phyloP scores from a whole-genome alignment of 2,888 invertebrate genomes.

The Glyphotaelius pellucidus region DNA sequence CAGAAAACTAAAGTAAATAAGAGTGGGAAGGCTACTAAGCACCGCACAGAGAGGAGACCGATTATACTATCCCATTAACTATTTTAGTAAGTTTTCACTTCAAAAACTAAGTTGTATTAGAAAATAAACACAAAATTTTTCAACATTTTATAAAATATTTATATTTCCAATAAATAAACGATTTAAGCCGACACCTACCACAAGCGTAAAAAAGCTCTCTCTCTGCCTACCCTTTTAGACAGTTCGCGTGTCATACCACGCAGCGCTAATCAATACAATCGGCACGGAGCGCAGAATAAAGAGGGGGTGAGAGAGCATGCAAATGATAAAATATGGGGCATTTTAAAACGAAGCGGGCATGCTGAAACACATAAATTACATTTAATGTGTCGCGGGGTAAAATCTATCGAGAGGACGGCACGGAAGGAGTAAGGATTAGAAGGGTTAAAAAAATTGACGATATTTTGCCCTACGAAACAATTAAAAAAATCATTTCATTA shows the following conservation, averaged over 20 bases:
- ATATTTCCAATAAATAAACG: too few species aligned
- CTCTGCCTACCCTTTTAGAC: conserved; percentile 27
- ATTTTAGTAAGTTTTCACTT: too few species aligned
- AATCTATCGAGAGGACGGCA: not conserved
- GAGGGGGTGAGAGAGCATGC: not conserved
- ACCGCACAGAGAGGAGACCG: too few species aligned
- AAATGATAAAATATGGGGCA: conserved; percentile 45
- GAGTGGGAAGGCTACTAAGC: too few species aligned
- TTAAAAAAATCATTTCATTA: too few species aligned
- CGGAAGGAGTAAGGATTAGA: not conserved
- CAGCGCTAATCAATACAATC: conserved; percentile 19
- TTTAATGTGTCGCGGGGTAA: conserved; percentile 7
- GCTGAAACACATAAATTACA: conserved; percentile 10
- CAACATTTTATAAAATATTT: too few species aligned
- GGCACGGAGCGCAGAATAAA: not conserved
- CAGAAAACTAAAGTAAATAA: too few species aligned
- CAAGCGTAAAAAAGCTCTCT: not conserved
- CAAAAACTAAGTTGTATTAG: too few species aligned
- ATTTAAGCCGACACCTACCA: too few species aligned
- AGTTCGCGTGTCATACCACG: not conserved
- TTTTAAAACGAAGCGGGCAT: not conserved
- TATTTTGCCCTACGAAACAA: too few species aligned
- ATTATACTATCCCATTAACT: too few species aligned
- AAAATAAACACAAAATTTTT: too few species aligned
- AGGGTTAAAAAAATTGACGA: not conserved